Evolutionary conservation across 1,140 invertebrate species (phyloP), one percentile per base, ranked within the genome.

Genomic region (Magallana gigas): DNA sequence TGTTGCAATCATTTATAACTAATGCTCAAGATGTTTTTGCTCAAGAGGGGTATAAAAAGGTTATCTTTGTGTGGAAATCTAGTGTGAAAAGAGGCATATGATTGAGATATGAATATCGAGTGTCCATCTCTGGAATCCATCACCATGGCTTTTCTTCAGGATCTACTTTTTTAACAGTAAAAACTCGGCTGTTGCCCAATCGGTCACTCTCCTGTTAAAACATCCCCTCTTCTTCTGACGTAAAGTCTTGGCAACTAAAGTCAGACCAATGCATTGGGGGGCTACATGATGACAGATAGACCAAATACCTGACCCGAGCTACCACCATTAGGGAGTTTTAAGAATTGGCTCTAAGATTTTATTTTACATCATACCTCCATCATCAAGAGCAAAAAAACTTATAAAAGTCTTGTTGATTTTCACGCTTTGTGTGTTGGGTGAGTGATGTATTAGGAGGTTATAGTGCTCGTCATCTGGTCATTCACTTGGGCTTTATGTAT

Each of bases 321-420:
- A 48, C 36, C 36, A 18, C 23, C 23, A 29, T 76, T 76, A 18
- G 23, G 68, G 3, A 36, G 8, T 76, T 48, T 48, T 76, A 29
- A 76, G 23, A 76, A 76, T 76, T 18, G 36, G 68, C 23, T 23
- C 36, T 0, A 23, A 23, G 68, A 76, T 29, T 48, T 48, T 48
- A 76, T 76, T 76, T 29, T 76, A 76, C 68, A 29, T 76, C 68
- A 76, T 29, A 8, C 8, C 36, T 12, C 23, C 18, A 76, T 76
- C 68, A 76, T 76, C 68, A 76, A 29, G 68, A 76, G 11, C 68
- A 76, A 76, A 76, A 68, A 76, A 76, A 76, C 23, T 29, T 29
- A 76, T 76, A 76, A 76, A 76, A 76, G 68, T 76, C 68, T 76
- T 76, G 68, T 76, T 76, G 68, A 76, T 76, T 76, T 76, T 76